Conservation (phyloP, 2,113 vertebrate genomes). For the Orientallactaga bullata region DNA sequence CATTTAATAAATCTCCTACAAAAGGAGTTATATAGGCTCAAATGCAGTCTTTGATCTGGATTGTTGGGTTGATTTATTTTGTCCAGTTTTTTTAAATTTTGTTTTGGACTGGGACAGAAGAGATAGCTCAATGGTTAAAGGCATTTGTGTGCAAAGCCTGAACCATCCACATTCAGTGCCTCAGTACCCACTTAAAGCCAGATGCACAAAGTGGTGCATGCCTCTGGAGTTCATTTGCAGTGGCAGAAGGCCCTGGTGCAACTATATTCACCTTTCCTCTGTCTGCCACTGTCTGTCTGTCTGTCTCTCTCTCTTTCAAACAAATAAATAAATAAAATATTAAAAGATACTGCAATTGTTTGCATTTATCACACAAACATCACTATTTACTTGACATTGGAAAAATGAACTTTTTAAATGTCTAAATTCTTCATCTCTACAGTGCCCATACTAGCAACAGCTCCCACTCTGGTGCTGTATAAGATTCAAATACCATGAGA, state of each 20-base stretch:
- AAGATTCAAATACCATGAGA: neutral
- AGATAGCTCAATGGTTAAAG: no score
- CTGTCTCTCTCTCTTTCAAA: no score
- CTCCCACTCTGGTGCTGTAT: neutral
- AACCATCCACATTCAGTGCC: no score
- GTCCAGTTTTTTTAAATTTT: neutral
- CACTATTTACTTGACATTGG: neutral
- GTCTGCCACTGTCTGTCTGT: no score
- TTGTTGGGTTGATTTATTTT: neutral
- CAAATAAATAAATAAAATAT: no score
- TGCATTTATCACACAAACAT: neutral
- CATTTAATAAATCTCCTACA: neutral
- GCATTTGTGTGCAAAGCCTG: no score
- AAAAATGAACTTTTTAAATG: conserved; percentile 23
- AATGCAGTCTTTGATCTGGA: neutral
- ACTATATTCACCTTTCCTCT: no score
- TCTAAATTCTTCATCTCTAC: neutral
- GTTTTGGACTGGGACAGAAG: neutral
- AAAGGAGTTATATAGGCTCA: neutral
- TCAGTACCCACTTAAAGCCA: no score
- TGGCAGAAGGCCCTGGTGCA: no score
- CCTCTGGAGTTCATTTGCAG: no score
- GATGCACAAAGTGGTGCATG: no score
- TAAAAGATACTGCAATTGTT: neutral
- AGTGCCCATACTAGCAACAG: neutral